Evolutionary conservation across 2,888 invertebrate species (phyloP).

Genomic region (Cremastinae sp.): DNA sequence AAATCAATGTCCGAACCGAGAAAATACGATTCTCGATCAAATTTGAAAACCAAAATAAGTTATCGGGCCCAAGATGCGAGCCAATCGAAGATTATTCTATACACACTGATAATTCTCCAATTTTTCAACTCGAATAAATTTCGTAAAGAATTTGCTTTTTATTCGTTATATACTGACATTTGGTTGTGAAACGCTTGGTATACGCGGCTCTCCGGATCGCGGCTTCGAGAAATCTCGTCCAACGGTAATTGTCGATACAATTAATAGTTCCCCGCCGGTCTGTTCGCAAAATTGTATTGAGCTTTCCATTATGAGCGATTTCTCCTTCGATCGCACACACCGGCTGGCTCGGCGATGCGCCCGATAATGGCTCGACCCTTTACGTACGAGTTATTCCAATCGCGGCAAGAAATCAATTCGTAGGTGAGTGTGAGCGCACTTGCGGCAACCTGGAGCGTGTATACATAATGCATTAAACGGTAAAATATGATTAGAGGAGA

Average conservation of each 20-base stretch:
- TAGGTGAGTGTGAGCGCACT: neutral
- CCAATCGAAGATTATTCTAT: too few relatives aligned
- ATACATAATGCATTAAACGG: constrained; percentile 51
- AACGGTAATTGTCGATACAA: constrained; percentile 64
- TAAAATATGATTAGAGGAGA: constrained; percentile 61
- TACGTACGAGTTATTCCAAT: constrained; percentile 59
- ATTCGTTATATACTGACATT: constrained; percentile 3
- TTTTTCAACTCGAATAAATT: too few relatives aligned
- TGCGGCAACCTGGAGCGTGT: neutral
- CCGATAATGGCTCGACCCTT: constrained; percentile 32
- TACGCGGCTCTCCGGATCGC: neutral
- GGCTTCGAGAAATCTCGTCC: constrained; percentile 8
- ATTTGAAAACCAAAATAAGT: too few relatives aligned
- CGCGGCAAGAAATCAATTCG: constrained; percentile 25
- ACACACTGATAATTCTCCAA: too few relatives aligned
- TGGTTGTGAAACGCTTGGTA: neutral
- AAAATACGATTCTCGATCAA: too few relatives aligned
- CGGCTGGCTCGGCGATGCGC: constrained; percentile 22
- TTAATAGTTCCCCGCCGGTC: constrained; percentile 60
- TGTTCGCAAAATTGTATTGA: constrained; percentile 58
- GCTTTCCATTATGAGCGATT: constrained; percentile 43
- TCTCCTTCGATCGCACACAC: constrained; percentile 29
- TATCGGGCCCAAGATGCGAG: too few relatives aligned
- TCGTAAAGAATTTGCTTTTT: too few relatives aligned
- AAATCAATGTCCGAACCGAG: neutral